Conservation (phyloP, 2,888 invertebrate species). For the Hirtodrosophila trivittata region DNA sequence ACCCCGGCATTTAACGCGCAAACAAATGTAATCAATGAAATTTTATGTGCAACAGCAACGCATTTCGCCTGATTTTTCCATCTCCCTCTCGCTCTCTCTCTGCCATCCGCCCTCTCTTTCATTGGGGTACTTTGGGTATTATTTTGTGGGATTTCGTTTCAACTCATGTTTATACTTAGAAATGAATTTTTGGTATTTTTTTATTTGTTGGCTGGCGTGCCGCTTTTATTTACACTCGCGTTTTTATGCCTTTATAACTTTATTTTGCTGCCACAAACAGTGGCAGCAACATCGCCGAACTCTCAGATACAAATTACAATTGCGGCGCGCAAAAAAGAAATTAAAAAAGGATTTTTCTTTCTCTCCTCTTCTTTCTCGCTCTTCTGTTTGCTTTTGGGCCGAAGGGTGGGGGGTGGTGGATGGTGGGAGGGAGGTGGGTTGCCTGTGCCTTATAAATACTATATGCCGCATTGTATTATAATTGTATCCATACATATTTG, state of each 20-base stretch:
- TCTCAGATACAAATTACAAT: slow-evolving; percentile 72
- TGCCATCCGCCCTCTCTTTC: neutral
- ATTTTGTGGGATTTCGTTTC: no score
- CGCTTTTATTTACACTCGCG: slow-evolving; percentile 57
- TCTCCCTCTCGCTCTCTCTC: neutral
- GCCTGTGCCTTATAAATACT: neutral
- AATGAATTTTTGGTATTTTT: slow-evolving; percentile 47
- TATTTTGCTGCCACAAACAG: slow-evolving; percentile 71
- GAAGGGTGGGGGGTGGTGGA: neutral
- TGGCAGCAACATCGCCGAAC: slow-evolving; percentile 7
- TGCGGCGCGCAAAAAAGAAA: slow-evolving; percentile 63
- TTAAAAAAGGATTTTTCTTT: slow-evolving; percentile 69
- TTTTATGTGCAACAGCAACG: slow-evolving; percentile 79
- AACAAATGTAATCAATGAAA: slow-evolving; percentile 81
- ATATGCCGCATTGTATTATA: slow-evolving; percentile 24
- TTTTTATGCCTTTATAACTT: slow-evolving; percentile 76
- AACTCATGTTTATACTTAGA: slow-evolving; percentile 59
- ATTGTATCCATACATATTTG: slow-evolving; percentile 54
- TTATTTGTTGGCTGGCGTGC: slow-evolving; percentile 52
- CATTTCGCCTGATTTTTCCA: slow-evolving; percentile 36
- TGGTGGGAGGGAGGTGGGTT: neutral
- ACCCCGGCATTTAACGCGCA: slow-evolving; percentile 67
- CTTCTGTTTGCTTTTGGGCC: neutral
- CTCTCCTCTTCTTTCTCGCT: neutral
- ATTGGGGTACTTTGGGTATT: slow-evolving; percentile 10